These are phyloP conservation scores for Sinocyclocheilus grahami DNA, from an alignment of 2,113 vertebrate genomes.

Conservation along the genomic window DNA sequence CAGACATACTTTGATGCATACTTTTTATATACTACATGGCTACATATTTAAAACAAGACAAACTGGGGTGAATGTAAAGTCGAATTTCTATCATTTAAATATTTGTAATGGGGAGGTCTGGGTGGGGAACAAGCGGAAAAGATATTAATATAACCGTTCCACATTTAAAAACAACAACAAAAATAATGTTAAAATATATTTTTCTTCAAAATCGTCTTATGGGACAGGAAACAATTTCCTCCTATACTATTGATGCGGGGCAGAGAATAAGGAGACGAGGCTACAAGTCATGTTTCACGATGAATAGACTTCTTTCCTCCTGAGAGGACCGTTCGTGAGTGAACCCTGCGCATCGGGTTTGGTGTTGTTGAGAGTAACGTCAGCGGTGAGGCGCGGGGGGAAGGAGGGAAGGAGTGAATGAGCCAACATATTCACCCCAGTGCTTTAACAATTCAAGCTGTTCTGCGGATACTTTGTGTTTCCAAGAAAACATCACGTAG, in stretches of 20 bases:
- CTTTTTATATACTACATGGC: too few species aligned
- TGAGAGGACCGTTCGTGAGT: conserved; percentile 24
- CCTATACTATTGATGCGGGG: background rate
- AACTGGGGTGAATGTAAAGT: background rate
- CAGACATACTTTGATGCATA: background rate
- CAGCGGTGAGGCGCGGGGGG: conserved; percentile 68
- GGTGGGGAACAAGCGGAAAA: background rate
- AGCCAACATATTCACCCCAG: conserved; percentile 55
- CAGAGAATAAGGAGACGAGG: conserved; percentile 31
- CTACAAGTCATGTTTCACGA: conserved; percentile 25
- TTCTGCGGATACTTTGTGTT: conserved; percentile 47
- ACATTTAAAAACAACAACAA: background rate
- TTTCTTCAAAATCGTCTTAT: background rate
- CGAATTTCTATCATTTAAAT: background rate
- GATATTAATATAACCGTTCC: background rate
- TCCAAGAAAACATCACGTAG: conserved; percentile 65
- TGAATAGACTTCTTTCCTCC: conserved; percentile 33
- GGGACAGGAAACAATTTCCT: too few species aligned
- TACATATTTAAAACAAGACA: background rate
- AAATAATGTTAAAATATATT: background rate
- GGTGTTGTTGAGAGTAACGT: conserved; percentile 73
- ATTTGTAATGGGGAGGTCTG: background rate
- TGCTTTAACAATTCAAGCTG: conserved; percentile 59
- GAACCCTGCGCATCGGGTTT: conserved; percentile 29
- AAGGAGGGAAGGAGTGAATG: conserved; percentile 57